A percentile compares a stretch with the other conserved stretches of the same genome.
Evolutionary conservation across 2,888 invertebrate genomes (phyloP).

Genomic region (Tribolium freemani): DNA sequence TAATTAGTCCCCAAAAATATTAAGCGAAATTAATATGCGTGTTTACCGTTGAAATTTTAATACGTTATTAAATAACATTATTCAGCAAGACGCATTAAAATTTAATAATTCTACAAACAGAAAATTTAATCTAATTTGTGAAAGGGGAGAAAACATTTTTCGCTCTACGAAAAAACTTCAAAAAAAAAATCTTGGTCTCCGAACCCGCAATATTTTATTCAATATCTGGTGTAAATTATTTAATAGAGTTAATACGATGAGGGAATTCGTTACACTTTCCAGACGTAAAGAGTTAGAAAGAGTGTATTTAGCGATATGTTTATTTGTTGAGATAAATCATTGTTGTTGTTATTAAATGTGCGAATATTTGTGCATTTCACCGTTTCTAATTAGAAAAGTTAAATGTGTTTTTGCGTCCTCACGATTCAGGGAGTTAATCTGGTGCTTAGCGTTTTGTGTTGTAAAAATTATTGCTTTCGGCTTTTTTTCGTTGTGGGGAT

Average conservation of each 20-base stretch:
- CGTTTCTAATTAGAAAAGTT: conserved; percentile 20
- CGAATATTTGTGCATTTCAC: conserved; percentile 6
- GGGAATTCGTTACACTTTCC: conserved; percentile 17
- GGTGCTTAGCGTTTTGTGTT: conserved; percentile 22
- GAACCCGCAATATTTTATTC: conserved; percentile 30
- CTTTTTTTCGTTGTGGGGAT: conserved; percentile 7
- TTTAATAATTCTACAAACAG: conserved; percentile 15
- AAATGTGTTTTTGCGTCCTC: conserved; percentile 22
- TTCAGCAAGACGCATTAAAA: conserved; percentile 5
- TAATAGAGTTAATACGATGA: conserved; percentile 16
- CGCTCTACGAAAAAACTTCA: conserved; percentile 16
- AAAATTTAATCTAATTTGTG: conserved; percentile 18
- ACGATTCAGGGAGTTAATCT: conserved; percentile 21
- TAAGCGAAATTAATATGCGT: conserved; percentile 25
- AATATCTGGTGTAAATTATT: conserved; percentile 25
- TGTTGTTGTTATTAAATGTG: conserved; percentile 20
- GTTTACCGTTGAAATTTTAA: conserved; percentile 22
- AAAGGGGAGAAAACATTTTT: conserved; percentile 8
- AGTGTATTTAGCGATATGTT: neutral
- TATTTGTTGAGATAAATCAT: conserved; percentile 11
- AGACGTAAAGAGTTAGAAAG: neutral
- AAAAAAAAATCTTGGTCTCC: conserved; percentile 27
- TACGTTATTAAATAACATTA: conserved; percentile 22
- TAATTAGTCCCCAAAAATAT: conserved; percentile 18
- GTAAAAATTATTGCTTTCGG: conserved; percentile 26